Conservation (phyloP, 2,113 vertebrate species). For the Struthidea cinerea region DNA sequence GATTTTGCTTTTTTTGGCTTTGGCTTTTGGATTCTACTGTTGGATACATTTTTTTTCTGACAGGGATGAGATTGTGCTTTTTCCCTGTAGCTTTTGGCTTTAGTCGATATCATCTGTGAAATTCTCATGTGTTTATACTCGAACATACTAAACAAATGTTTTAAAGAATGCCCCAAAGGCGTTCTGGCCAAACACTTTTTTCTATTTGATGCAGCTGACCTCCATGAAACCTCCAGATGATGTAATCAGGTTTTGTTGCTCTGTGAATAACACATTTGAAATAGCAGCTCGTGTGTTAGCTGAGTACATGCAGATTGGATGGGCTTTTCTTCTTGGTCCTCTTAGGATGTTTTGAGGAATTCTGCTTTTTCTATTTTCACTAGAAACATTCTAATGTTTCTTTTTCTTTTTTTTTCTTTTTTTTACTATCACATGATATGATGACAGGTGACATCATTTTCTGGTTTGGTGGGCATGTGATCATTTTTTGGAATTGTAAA, state of each 20-base stretch:
- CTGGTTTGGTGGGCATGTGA: not conserved
- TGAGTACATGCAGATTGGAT: not conserved
- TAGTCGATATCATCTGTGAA: not conserved
- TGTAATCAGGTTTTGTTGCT: not conserved
- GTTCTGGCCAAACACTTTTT: not conserved
- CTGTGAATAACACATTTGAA: not conserved
- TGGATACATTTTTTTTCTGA: not conserved
- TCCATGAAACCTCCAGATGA: not conserved
- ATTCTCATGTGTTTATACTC: not conserved
- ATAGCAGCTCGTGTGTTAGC: not conserved
- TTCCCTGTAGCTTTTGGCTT: not conserved
- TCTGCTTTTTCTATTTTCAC: not conserved
- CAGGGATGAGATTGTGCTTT: not conserved
- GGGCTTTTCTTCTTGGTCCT: not conserved
- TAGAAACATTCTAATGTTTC: not conserved
- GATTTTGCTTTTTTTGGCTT: not conserved
- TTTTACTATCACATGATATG: not conserved
- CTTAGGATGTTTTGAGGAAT: not conserved
- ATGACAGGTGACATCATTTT: not conserved
- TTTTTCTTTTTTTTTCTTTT: not conserved
- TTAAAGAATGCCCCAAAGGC: not conserved
- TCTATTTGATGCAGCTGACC: slow-evolving; percentile 11
- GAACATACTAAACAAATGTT: not conserved
- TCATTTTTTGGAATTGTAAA: not conserved
- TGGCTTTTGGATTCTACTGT: not conserved